Evolutionary conservation across 2,797 vertebrate genomes (phyloP).

Genomic region (Spea hammondii): DNA sequence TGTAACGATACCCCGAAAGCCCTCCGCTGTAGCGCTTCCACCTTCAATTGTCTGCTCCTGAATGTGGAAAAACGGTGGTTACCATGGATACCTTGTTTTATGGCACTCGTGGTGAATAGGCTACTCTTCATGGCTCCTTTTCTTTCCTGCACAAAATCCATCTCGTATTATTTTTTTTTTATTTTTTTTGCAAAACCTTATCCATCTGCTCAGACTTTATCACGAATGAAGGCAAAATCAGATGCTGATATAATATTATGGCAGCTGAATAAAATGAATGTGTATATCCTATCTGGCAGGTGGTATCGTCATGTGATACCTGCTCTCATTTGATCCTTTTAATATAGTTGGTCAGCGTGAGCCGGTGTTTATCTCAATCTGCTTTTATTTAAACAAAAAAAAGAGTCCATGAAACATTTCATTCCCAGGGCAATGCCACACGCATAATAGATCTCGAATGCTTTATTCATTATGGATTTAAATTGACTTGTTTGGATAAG

Average conservation of each 20-base stretch:
- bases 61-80: slow-evolving; percentile 34
- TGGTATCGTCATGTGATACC: background rate
- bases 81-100: slow-evolving; percentile 45
- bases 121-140: slow-evolving; percentile 44
- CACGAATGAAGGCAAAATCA: slow-evolving; percentile 16
- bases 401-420: background rate
- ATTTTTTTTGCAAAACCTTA: slow-evolving; percentile 23
- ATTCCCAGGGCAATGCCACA: background rate
- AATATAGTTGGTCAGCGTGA: background rate
- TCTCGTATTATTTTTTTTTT: background rate
- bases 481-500: no score
- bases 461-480: no score
- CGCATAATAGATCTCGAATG: background rate
- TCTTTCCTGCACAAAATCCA: slow-evolving; percentile 33
- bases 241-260: slow-evolving; percentile 3
- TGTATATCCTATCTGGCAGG: slow-evolving; percentile 6
- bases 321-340: slow-evolving; percentile 13
- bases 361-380: slow-evolving; percentile 8
- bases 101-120: slow-evolving; percentile 49
- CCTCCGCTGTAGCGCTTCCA: slow-evolving; percentile 24
- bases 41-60: slow-evolving; percentile 34
- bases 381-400: background rate
- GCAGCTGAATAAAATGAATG: slow-evolving; percentile 3
- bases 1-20: slow-evolving; percentile 33
- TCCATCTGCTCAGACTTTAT: slow-evolving; percentile 34